Conservation (phyloP, 2,113 vertebrate species). For the Helogale parvula region DNA sequence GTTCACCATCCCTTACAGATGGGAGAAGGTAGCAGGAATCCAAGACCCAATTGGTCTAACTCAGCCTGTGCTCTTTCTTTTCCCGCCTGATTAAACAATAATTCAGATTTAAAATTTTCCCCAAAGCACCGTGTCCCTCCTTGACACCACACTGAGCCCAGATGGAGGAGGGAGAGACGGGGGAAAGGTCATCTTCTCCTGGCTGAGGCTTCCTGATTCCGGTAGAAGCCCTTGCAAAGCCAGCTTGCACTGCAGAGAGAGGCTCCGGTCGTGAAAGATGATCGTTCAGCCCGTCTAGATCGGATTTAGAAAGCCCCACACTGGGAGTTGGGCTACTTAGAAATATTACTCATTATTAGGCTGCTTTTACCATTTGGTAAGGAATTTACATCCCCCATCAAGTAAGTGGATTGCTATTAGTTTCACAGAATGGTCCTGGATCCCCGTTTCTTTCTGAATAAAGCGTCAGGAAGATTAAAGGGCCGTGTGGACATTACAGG, state of each 20-base stretch:
- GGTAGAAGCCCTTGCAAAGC: background rate
- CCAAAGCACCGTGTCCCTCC: background rate
- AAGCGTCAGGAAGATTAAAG: background rate
- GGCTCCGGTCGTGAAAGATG: background rate
- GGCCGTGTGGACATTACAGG: background rate
- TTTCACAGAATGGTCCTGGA: background rate
- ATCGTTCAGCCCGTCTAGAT: background rate
- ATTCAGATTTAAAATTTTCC: background rate
- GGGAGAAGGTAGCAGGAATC: background rate
- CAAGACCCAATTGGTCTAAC: background rate
- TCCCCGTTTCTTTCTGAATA: background rate
- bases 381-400: background rate
- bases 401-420: background rate
- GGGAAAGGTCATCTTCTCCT: background rate
- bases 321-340: background rate
- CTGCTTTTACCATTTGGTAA: background rate
- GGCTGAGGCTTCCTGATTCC: fast-evolving
- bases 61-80: background rate
- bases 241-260: fast-evolving
- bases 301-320: background rate
- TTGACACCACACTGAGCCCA: background rate
- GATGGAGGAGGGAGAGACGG: background rate
- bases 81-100: background rate
- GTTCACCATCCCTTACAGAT: background rate
- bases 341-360: background rate